Percentiles rank a stretch among this genome's conserved stretches.
These are phyloP conservation scores for Tyto alba DNA, from an alignment of 2,113 vertebrate genomes.

Conservation along the genomic window DNA sequence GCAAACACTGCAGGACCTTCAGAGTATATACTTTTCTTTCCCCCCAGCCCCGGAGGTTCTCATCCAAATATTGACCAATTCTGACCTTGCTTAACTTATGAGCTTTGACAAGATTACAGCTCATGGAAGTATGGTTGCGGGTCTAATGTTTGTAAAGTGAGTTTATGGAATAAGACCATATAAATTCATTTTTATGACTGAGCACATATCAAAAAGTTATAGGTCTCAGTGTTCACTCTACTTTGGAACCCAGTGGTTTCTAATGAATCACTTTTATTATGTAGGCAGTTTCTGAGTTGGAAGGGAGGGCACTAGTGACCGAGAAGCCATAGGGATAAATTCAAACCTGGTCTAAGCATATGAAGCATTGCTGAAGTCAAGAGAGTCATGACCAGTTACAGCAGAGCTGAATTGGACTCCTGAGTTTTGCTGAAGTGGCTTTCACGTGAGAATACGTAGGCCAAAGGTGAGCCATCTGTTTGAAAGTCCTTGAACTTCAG, in stretches of 20 bases:
- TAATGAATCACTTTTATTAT: constrained; percentile 75
- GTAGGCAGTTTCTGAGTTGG: constrained; percentile 62
- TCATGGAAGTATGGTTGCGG: constrained; percentile 15
- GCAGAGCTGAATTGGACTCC: constrained; percentile 46
- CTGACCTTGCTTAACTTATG: constrained; percentile 39
- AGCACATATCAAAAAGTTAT: constrained; percentile 71
- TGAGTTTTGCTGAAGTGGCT: constrained; percentile 59
- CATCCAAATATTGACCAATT: constrained; percentile 52
- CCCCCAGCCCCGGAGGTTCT: background rate
- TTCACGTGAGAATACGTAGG: constrained; percentile 11
- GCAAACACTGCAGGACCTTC: background rate
- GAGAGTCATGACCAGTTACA: constrained; percentile 55
- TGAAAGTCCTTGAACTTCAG: constrained; percentile 41
- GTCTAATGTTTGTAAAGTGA: constrained; percentile 62
- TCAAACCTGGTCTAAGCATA: constrained; percentile 27
- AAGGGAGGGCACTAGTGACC: constrained; percentile 65
- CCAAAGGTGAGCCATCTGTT: constrained; percentile 31
- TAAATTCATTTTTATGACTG: constrained; percentile 69
- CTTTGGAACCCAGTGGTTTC: constrained; percentile 62
- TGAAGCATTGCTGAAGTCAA: constrained; percentile 59
- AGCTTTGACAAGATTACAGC: constrained; percentile 59
- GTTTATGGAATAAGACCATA: constrained; percentile 57
- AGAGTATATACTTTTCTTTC: too few species aligned
- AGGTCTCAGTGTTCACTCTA: constrained; percentile 54
- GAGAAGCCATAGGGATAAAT: constrained; percentile 62